These are phyloP conservation scores for Mesaphorura yosii DNA, from an alignment of 1,140 invertebrate species.

Conservation along the genomic window DNA sequence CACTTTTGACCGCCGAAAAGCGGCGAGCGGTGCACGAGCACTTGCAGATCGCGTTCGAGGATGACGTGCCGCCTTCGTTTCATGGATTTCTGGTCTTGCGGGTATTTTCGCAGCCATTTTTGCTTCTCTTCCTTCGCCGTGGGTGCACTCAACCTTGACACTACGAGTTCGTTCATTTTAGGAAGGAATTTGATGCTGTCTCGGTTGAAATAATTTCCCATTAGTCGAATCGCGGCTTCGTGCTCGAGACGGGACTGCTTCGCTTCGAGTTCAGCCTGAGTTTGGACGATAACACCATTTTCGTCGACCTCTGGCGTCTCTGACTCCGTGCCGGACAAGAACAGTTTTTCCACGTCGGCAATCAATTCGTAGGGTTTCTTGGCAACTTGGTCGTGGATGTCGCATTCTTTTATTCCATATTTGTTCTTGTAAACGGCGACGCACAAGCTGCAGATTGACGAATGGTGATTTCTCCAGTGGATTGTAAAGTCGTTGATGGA, in stretches of 20 bases:
- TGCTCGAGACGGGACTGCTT: constrained; percentile 1
- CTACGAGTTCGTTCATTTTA: neutral
- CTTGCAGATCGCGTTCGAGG: neutral
- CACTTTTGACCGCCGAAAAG: neutral
- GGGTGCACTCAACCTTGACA: neutral
- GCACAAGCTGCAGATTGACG: constrained; percentile 33
- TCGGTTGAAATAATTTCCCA: neutral
- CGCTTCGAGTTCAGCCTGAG: neutral
- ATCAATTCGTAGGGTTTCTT: constrained; percentile 15
- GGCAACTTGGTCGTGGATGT: constrained; percentile 24
- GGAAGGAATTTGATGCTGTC: constrained; percentile 6
- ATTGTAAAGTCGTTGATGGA: constrained; percentile 28
- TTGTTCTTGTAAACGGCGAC: constrained; percentile 33
- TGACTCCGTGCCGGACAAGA: neutral
- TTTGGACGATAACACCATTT: neutral
- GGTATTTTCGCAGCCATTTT: neutral
- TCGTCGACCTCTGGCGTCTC: neutral
- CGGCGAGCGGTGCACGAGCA: neutral
- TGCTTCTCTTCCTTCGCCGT: neutral
- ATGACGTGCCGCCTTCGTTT: neutral
- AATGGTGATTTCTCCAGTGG: constrained; percentile 35
- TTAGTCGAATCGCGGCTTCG: neutral
- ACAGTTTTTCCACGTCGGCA: constrained; percentile 1
- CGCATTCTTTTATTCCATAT: constrained; percentile 32
- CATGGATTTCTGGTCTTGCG: neutral